Percentiles rank a stretch among this genome's conserved stretches.
Conservation (phyloP, 2,888 invertebrate genomes). For the Macrophya alboannulata region DNA sequence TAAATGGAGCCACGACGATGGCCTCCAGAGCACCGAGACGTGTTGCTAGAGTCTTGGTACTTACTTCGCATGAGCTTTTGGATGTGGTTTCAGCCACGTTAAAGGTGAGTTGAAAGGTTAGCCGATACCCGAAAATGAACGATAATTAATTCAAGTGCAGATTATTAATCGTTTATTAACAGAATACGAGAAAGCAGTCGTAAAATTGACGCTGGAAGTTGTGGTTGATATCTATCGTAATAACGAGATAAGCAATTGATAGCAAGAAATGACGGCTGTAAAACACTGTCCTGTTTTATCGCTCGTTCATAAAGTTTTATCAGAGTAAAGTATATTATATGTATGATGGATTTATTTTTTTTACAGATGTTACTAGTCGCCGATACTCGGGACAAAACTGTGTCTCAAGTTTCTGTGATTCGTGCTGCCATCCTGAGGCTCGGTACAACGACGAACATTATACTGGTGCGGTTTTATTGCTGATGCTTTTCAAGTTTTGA, state of each 20-base stretch:
- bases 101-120: conserved; percentile 81
- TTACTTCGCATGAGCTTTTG: conserved; percentile 82
- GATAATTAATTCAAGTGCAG: background rate
- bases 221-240: conserved; percentile 4
- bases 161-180: background rate
- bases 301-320: background rate
- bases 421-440: conserved; percentile 70
- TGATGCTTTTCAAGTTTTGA: conserved; percentile 68
- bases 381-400: conserved; percentile 68
- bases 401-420: conserved; percentile 68
- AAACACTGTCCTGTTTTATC: background rate
- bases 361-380: conserved; percentile 71
- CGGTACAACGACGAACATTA: conserved; percentile 70
- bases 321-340: background rate
- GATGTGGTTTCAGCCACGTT: conserved; percentile 84
- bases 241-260: background rate
- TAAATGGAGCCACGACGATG: conserved; percentile 86
- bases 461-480: conserved; percentile 74
- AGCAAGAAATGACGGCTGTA: background rate
- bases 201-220: conserved; percentile 49
- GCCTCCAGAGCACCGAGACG: conserved; percentile 83
- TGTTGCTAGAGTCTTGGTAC: conserved; percentile 68
- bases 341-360: conserved; percentile 38
- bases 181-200: background rate
- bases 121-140: background rate